phyloP scores from a whole-genome alignment of 1,140 invertebrate species.

The Pentalonia nigronervosa region DNA sequence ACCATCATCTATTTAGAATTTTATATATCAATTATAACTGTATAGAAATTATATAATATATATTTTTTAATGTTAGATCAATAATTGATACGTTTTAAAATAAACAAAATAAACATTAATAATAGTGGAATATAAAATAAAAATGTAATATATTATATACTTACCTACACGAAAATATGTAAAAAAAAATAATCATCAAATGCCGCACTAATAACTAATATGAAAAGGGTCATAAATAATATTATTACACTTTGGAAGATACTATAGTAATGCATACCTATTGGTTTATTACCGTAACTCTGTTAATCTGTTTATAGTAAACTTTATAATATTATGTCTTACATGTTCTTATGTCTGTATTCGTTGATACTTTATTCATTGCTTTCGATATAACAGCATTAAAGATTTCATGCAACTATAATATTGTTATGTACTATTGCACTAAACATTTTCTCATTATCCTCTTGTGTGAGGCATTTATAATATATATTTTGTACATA shows the following conservation, averaged over 20 bases:
- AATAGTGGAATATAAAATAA: background rate
- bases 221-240: background rate
- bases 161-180: background rate
- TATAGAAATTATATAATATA: background rate
- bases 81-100: background rate
- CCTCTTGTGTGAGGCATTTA: background rate
- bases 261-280: background rate
- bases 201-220: background rate
- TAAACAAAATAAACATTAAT: too few relatives aligned
- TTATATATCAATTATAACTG: background rate
- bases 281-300: too few relatives aligned
- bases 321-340: background rate
- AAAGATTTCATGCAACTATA: background rate
- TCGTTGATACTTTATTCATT: background rate
- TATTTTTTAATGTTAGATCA: background rate
- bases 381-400: background rate
- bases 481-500: background rate
- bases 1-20: background rate
- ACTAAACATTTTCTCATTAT: too few relatives aligned
- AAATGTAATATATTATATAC: too few relatives aligned
- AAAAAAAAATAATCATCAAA: background rate
- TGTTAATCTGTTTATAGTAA: background rate
- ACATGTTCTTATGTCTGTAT: background rate
- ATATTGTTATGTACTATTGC: background rate
- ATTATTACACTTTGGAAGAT: background rate